Evolutionary conservation across 1,140 invertebrate species (phyloP).

Genomic region (Lepidurus apus): DNA sequence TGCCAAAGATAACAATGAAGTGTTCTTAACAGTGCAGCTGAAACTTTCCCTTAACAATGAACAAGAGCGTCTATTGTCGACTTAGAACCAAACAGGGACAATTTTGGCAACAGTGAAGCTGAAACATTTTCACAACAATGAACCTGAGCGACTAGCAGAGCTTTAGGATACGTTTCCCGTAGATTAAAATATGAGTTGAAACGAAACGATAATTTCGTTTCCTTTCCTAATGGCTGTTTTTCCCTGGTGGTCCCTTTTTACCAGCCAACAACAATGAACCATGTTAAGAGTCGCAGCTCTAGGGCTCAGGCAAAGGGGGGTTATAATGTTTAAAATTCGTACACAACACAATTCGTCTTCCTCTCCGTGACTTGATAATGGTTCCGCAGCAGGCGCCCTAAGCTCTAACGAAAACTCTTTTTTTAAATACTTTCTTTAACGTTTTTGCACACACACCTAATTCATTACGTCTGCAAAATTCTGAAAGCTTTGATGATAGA

Average conservation of each 20-base stretch:
- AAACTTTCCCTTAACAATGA: background rate
- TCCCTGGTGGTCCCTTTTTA: background rate
- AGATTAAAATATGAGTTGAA: constrained; percentile 6
- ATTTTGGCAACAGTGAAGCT: background rate
- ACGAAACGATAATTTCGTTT: constrained; percentile 15
- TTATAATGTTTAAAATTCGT: constrained; percentile 20
- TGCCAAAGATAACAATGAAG: background rate
- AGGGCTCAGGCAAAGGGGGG: background rate
- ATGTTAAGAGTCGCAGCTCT: background rate
- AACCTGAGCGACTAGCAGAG: background rate
- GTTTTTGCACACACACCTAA: background rate
- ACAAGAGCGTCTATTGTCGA: background rate
- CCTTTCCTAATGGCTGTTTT: constrained; percentile 1
- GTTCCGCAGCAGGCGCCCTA: background rate
- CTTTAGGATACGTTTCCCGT: background rate
- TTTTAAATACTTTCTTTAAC: background rate
- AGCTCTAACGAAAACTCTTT: background rate
- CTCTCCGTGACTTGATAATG: constrained; percentile 14
- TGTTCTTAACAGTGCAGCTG: background rate
- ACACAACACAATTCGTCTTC: constrained; percentile 19
- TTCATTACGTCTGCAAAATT: constrained; percentile 9
- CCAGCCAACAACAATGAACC: background rate
- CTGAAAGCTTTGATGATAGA: background rate
- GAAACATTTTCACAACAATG: background rate
- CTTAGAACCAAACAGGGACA: background rate